Evolutionary conservation across 2,797 vertebrate genomes (phyloP).

Genomic region (Melanogrammus aeglefinus): DNA sequence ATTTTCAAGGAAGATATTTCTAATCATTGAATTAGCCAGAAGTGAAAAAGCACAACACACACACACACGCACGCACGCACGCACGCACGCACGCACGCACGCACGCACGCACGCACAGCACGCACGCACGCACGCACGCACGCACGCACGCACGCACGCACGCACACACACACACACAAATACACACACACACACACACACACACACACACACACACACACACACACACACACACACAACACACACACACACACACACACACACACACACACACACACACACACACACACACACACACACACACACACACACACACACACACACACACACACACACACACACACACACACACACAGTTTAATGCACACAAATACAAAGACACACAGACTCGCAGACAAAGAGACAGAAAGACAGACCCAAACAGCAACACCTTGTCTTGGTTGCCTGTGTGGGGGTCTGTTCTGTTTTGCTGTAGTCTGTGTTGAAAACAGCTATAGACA

Average conservation of each 20-base stretch:
- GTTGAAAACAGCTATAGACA: background rate
- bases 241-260: slow-evolving; percentile 9
- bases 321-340: background rate
- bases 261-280: slow-evolving; percentile 5
- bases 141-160: background rate
- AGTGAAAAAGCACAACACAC: too few species aligned
- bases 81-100: background rate
- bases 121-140: slow-evolving; percentile 3
- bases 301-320: background rate
- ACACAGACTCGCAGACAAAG: background rate
- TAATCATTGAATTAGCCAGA: background rate
- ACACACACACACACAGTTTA: background rate
- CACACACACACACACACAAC: slow-evolving; percentile 5
- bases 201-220: too few species aligned
- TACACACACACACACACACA: background rate
- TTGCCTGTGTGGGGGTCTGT: background rate
- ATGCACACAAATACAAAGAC: slow-evolving; percentile 2
- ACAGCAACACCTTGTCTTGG: background rate
- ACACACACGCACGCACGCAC: too few species aligned
- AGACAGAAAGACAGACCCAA: background rate
- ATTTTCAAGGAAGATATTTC: background rate
- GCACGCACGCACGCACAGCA: slow-evolving; percentile 5
- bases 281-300: too few species aligned
- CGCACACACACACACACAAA: background rate
- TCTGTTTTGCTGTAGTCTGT: background rate